Evolutionary conservation across 1,140 invertebrate genomes (phyloP), one percentile per base, ranked within the genome.

Genomic region (Drosophila bifasciata): DNA sequence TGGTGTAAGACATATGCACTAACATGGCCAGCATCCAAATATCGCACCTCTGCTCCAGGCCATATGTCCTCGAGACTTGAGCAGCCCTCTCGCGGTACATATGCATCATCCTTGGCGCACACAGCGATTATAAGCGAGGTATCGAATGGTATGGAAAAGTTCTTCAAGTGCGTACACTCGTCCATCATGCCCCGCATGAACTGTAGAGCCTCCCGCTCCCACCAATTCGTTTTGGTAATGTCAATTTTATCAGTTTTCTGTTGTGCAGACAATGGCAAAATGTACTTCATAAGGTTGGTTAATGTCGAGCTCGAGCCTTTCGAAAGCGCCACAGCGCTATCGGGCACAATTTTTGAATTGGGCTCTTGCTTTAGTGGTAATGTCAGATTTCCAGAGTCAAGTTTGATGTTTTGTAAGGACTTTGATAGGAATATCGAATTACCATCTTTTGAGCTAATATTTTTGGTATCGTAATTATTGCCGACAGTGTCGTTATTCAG

Each of bases 131-230:
- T 96, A 15, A 98, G 92, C 9, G 95, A 95, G 2, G 97, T 96
- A 90, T 99, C 98, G 19, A 95, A 94, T 0, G 96, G 96, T 5
- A 95, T 92, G 11, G 96, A 95, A 89, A 98, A 99, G 92, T 99
- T 98, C 60, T 95, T 96, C 2, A 99, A 92, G 92, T 99, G 98
- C 2, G 99, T 99, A 91, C 97, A 99, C 92, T 99, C 97, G 89
- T 99, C 98, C 98, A 99, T 99, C 66, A 99, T 95, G 0, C 98
- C 98, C 21, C 96, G 93, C 98, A 99, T 99, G 90, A 99, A 99
- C 92, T 97, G 95, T 8, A 98, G 74, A 1, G 97, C 96, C 90
- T 97, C 96, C 69, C 94, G 93, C 74, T 95, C 94, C 45, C 94
- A 92, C 93, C 93, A 94, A 72, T 94, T 93, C 7, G 93, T 93